A percentile compares a stretch with the other conserved stretches of the same genome.
Conservation (phyloP, 2,113 vertebrate genomes). For the Nesoenas mayeri region DNA sequence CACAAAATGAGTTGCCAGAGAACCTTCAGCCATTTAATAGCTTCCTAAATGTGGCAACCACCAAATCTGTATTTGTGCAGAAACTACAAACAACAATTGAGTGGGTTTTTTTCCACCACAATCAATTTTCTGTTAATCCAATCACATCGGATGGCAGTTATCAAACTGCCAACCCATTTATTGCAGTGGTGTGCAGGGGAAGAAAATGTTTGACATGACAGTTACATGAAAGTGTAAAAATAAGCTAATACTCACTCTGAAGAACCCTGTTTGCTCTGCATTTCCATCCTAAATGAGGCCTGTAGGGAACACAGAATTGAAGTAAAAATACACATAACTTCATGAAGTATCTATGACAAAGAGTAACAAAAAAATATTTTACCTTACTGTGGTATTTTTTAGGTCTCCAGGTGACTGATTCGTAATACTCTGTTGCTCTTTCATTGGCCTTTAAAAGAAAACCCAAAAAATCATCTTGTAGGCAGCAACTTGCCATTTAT, state of each 20-base stretch:
- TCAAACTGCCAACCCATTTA: neutral
- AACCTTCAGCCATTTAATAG: neutral
- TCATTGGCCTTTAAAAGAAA: neutral
- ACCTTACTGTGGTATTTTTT: neutral
- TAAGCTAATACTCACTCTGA: constrained; percentile 26
- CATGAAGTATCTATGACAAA: neutral
- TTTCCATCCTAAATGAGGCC: constrained; percentile 44
- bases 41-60: neutral
- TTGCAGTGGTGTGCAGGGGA: accelerated
- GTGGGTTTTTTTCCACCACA: neutral
- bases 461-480: neutral
- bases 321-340: neutral
- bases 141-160: neutral
- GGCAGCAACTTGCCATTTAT: neutral
- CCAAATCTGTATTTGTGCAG: neutral
- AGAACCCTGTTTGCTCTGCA: neutral
- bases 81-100: neutral
- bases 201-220: neutral
- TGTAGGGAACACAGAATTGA: constrained; percentile 44
- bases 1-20: neutral
- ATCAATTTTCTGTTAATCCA: neutral
- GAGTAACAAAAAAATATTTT: neutral
- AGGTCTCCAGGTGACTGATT: neutral
- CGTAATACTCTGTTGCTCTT: neutral
- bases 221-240: neutral